These are phyloP conservation scores for Magallana ariakensis DNA, from an alignment of 1,140 invertebrate genomes.

Conservation along the genomic window DNA sequence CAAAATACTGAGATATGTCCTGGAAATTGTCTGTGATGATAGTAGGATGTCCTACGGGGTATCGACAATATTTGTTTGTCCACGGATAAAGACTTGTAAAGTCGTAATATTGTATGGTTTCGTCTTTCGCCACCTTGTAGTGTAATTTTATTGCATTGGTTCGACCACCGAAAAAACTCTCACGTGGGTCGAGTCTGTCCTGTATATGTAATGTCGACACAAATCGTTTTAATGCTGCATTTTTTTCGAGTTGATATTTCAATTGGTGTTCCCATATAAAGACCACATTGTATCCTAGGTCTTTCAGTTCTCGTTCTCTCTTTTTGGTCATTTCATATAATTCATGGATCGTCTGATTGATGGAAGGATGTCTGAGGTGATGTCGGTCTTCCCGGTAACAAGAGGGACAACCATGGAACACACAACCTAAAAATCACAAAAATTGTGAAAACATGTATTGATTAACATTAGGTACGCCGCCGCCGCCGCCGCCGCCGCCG, in stretches of 20 bases:
- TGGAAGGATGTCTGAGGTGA: slow-evolving; percentile 27
- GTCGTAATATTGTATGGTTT: slow-evolving; percentile 48
- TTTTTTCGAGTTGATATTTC: slow-evolving; percentile 12
- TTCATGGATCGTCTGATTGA: slow-evolving; percentile 48
- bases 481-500: slow-evolving; percentile 38
- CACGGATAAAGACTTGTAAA: slow-evolving; percentile 52
- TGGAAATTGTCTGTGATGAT: slow-evolving; percentile 46
- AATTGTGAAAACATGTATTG: not conserved
- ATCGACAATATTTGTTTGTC: slow-evolving; percentile 46
- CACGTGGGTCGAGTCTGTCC: slow-evolving; percentile 46
- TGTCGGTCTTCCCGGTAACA: slow-evolving; percentile 46
- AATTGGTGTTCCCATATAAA: slow-evolving; percentile 45
- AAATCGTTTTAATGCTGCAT: slow-evolving; percentile 16
- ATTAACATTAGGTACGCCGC: not conserved
- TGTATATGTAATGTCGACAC: slow-evolving; percentile 16
- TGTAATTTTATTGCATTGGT: slow-evolving; percentile 47
- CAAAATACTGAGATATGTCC: slow-evolving; percentile 31
- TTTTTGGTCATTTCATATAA: slow-evolving; percentile 42
- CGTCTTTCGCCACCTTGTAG: slow-evolving; percentile 7
- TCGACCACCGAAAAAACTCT: slow-evolving; percentile 52
- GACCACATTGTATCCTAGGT: slow-evolving; percentile 19
- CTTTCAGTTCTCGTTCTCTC: slow-evolving; percentile 2
- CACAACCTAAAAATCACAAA: slow-evolving; percentile 32
- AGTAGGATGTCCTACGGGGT: slow-evolving; percentile 46
- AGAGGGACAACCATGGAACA: slow-evolving; percentile 44